Base-by-base conservation (phyloP, 2,113 vertebrate genomes). In the Enhydra lutris region DNA sequence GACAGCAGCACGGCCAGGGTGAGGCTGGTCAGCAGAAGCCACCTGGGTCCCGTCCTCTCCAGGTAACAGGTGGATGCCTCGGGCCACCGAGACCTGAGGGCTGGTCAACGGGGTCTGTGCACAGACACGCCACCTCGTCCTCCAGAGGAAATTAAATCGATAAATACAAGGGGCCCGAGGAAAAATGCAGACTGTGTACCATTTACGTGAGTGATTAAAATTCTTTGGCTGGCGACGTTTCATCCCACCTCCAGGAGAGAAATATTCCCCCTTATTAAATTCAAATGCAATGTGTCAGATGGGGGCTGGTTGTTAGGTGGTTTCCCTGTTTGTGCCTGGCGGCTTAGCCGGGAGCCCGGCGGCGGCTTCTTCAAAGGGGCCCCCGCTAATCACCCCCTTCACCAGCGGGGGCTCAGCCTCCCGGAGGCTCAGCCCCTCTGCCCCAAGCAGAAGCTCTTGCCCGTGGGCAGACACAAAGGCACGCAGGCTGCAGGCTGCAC, bases 111-210 rank as follows among this genome's bases (percentile, higher is more conserved):
- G 55, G 3, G 52, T 47, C 13, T 20, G 2, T 2, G 2, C 21
- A 1, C 61, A 1, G 23, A 79, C 31, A 3, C 2, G 3, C 10
- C 0, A 0, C 26, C 31, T 61, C 1, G 1, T 71, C 81, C 76
- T 57, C 45, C 42, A 42, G 65, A n/a, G 29, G 67, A 57, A 67
- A 17, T 55, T 31, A 67, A 76, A 71, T 15, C 21, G 29, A 20
- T 14, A 36, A 80, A 45, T 13, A 9, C n/a, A 57, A 17, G 65
- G 74, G 26, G 59, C 34, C 39, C 0, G 10, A 29, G 50, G 52
- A 21, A 74, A 74, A 52, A 17, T 3, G 1, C 55, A 42, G 89
- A 7, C 79, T 17, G n/a, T 1, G 26, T 42, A 3, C 63, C 3
- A 0, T 92, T 45, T 20, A 26, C 26, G 20, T 1, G 52, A 61